Base-by-base conservation (phyloP, 2,113 vertebrate genomes). In the Helogale parvula region DNA sequence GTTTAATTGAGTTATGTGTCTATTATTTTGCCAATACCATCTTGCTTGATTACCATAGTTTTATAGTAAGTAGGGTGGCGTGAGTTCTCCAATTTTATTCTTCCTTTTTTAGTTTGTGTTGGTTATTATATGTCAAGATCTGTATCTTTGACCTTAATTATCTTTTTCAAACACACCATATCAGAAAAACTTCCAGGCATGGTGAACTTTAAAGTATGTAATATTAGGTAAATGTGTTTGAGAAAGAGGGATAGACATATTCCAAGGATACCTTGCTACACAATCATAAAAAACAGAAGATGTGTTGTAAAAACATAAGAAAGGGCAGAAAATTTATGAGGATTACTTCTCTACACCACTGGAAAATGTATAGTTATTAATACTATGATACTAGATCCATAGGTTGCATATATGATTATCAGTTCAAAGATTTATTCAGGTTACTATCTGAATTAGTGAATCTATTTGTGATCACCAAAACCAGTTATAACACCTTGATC, bases 271-370 rank as follows among this genome's bases (percentile, higher is more conserved):
- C 10, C 6, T 80, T 81, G 45, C 7, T 69, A 81, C 9, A 45
- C 38, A 92, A 92, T 63, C 84, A 96, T 52, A 15, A 66, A 93
- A 93, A 91, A 31, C 72, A 96, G n/a, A 60, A 31, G 15, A 80
- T 80, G 79, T 74, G 27, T 86, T 57, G 27, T 92, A 92, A 76
- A 68, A n/a, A 69, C 29, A 76, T 15, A 45, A 91, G n/a, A 27
- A 52, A 63, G 76, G 25, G 33, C 31, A 74, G n/a, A 52, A 89
- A 92, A 76, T 25, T 19, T 63, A n/a, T 52, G 47, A 90, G 9
- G 21, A 38, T 76, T 90, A 38, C 72, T 88, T 31, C 16, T 77
- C 82, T 47, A 76, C 92, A 81, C 35, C 69, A 52, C 88, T 60
- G 76, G 23, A 60, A 85, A 66, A 80, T 88, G 41, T 65, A 31